phyloP scores from a whole-genome alignment of 92 coral and sea anemone genomes.

The Heteractis magnifica region DNA sequence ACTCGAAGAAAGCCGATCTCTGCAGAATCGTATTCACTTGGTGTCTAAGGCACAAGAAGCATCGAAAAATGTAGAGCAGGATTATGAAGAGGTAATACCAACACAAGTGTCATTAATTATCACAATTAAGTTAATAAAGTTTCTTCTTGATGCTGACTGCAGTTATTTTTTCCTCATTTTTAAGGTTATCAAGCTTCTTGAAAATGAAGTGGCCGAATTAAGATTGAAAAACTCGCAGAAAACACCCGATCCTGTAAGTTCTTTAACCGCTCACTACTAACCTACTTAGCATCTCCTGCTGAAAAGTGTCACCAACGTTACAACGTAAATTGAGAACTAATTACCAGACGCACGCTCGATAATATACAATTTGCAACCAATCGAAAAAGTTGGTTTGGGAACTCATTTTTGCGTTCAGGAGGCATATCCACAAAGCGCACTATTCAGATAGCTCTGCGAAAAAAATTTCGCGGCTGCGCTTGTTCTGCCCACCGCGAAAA shows the following conservation, averaged over 20 bases:
- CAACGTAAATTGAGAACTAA: no score
- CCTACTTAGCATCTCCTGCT: no score
- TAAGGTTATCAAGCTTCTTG: constrained; percentile 76
- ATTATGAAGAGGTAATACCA: constrained; percentile 75
- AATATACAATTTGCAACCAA: no score
- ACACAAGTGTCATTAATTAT: neutral
- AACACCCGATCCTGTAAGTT: constrained; percentile 79
- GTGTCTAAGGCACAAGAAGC: constrained; percentile 96
- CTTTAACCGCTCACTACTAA: neutral
- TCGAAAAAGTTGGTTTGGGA: no score
- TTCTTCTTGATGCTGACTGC: neutral
- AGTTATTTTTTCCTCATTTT: constrained; percentile 11
- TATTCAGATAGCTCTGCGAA: no score
- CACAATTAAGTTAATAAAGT: no score
- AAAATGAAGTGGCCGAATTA: constrained; percentile 70
- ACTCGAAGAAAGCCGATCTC: constrained; percentile 80
- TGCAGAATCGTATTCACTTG: constrained; percentile 80
- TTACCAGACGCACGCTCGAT: no score
- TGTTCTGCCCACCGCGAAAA: neutral
- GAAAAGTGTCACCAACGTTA: no score
- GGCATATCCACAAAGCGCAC: no score
- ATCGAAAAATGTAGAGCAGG: constrained; percentile 80
- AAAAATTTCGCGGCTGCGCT: no score
- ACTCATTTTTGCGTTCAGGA: no score
- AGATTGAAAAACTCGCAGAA: constrained; percentile 69